A percentile compares a stretch with the other conserved stretches of the same genome.
Conservation (phyloP, 1,140 invertebrate species). For the Drosophila nannoptera region DNA sequence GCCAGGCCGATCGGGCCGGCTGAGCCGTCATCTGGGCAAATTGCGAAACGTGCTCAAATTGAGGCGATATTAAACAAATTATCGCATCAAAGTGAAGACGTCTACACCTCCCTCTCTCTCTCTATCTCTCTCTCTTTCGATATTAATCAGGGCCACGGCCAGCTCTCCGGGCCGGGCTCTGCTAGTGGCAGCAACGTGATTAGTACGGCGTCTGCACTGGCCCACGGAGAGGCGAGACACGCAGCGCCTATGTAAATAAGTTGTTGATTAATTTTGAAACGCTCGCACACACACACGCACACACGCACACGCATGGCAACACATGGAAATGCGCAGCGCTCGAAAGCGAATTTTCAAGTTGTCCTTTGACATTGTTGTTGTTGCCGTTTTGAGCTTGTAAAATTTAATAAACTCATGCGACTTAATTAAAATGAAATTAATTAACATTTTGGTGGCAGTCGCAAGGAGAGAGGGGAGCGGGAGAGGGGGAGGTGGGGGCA, state of each 20-base stretch:
- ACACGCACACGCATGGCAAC: neutral
- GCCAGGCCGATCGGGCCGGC: neutral
- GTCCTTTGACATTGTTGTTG: constrained; percentile 29
- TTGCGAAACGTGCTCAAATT: neutral
- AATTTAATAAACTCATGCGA: constrained; percentile 61
- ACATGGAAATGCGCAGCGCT: constrained; percentile 5
- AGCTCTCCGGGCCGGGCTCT: constrained; percentile 6
- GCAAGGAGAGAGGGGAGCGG: too few relatives aligned
- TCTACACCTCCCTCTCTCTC: neutral
- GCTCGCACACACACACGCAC: constrained; percentile 24
- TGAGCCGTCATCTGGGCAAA: neutral
- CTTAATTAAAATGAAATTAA: constrained; percentile 73
- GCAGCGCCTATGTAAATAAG: constrained; percentile 56
- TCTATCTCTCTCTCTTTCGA: too few relatives aligned
- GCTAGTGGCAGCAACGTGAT: constrained; percentile 11
- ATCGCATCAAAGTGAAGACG: neutral
- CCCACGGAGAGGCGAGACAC: neutral
- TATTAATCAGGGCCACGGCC: neutral
- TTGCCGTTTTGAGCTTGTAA: constrained; percentile 26
- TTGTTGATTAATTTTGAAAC: constrained; percentile 71
- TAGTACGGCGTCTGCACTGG: constrained; percentile 2
- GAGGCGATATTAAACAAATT: neutral
- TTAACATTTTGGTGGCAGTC: constrained; percentile 40
- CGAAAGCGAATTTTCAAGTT: constrained; percentile 10
- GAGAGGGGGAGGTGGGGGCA: constrained; percentile 27